Conservation (phyloP, 2,888 invertebrate species). For the Sturmia bella region DNA sequence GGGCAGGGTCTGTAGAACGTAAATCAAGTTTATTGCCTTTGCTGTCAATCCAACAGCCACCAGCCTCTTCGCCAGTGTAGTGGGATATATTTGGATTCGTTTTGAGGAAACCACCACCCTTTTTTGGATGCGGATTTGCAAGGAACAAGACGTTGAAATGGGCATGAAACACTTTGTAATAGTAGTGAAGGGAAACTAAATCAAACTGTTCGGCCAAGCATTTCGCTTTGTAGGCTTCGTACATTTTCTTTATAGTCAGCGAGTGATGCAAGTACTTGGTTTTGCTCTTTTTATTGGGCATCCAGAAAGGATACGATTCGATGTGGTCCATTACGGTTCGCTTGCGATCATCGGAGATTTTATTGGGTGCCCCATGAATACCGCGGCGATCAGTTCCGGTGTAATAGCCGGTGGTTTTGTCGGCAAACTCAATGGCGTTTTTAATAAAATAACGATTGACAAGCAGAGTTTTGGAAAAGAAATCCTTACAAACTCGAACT, state of each 20-base stretch:
- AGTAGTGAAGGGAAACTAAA: conserved; percentile 57
- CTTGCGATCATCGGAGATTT: conserved; percentile 64
- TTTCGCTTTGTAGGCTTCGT: conserved; percentile 68
- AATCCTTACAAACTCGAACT: conserved; percentile 70
- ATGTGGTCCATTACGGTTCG: conserved; percentile 66
- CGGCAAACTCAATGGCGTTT: conserved; percentile 70
- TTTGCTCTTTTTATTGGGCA: conserved; percentile 70
- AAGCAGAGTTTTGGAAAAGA: conserved; percentile 68
- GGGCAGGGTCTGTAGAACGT: conserved; percentile 32
- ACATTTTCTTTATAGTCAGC: conserved; percentile 70
- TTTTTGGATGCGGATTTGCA: conserved; percentile 26
- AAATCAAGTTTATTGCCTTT: conserved; percentile 59
- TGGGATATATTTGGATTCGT: conserved; percentile 70
- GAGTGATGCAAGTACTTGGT: conserved; percentile 70
- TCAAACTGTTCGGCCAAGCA: conserved; percentile 56
- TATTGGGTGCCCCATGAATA: conserved; percentile 54
- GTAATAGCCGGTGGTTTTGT: conserved; percentile 71
- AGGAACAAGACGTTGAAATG: conserved; percentile 70
- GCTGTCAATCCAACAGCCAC: conserved; percentile 67
- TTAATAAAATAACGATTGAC: conserved; percentile 66
- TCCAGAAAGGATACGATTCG: conserved; percentile 71
- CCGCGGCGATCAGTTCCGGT: conserved; percentile 69
- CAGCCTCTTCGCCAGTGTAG: conserved; percentile 70
- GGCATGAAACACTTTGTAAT: conserved; percentile 68
- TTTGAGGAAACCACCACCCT: conserved; percentile 45